A percentile compares a stretch with the other conserved stretches of the same genome.
Evolutionary conservation across 2,797 vertebrate species (phyloP).

Genomic region (Mus caroli): DNA sequence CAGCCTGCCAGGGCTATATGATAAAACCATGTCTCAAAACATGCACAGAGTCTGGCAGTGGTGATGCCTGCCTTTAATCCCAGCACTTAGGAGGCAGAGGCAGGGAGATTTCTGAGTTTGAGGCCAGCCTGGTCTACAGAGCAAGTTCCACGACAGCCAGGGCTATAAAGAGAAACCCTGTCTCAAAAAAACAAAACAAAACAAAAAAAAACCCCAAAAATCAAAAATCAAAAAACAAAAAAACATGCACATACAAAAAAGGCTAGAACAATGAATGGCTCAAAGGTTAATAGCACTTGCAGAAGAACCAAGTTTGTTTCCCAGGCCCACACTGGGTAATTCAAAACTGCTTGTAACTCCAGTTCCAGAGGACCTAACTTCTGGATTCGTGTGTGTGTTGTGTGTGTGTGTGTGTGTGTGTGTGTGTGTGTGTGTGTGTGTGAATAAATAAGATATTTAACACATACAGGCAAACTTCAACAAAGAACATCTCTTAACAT

Average conservation of each 20-base stretch:
- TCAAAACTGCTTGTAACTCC: not conserved
- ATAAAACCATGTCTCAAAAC: not conserved
- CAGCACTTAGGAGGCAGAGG: no score
- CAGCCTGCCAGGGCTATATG: not conserved
- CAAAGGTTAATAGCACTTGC: no score
- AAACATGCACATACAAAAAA: not conserved
- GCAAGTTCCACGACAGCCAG: no score
- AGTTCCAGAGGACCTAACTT: not conserved
- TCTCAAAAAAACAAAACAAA: no score
- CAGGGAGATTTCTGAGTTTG: no score
- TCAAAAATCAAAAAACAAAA: no score
- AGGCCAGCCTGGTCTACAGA: no score
- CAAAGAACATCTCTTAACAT: not conserved
- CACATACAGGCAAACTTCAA: conserved; percentile 17
- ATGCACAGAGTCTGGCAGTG: no score
- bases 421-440: not conserved
- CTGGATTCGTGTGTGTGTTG: not conserved
- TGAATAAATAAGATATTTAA: not conserved
- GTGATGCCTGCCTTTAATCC: no score
- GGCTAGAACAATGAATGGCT: no score
- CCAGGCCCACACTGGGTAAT: not conserved
- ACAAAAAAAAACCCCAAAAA: no score
- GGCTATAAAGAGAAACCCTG: no score
- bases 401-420: not conserved
- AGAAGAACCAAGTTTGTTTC: not conserved